Base-by-base conservation (phyloP, 2,888 invertebrate genomes). In the Calephelis perditalis region DNA sequence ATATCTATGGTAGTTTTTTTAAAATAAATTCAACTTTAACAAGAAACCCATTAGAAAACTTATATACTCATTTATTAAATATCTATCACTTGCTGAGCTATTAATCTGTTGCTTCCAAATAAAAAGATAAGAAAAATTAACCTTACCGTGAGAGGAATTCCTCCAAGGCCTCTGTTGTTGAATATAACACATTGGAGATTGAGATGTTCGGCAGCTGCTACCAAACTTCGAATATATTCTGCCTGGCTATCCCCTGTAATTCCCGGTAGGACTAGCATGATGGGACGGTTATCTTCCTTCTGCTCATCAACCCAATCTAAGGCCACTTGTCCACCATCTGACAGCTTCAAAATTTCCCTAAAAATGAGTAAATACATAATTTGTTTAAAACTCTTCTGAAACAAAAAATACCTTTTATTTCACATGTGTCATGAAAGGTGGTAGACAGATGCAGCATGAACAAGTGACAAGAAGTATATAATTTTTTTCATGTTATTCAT, bases 291-390 rank as follows among this genome's bases (percentile, higher is more conserved):
- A 26, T 52, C 52, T 26, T 52, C 52, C 10, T 52, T 52, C 35
- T 11, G 52, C 6, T 52, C 52, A 11, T 52, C 35, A 35, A 52
- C 35, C 52, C 52, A 52, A 52, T 52, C 52, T 35, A 52, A 52
- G 9, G 52, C 52, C 35, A 52, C 52, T 52, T 52, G 52, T 11
- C 52, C 52, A 10, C 52, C 52, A 52, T 52, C 52, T 10, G 52
- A 52, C 52, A 52, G 15, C 26, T 52, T 52, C 26, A 52, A 52
- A 26, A 52, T 52, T 52, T 52, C 52, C 26, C 52, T 52, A 52
- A 52, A 52, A 52, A 35, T 26, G 3, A 26, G 26, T 4, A 26
- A 26, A 26, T 26, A 26, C 4, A 3, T 26, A 26, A 26, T 26
- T 26, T 26, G 26, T 26, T 26, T 26, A 26, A 26, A 26, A 26